Base-by-base conservation (phyloP, 1,140 invertebrate species). In the Cherax destructor region DNA sequence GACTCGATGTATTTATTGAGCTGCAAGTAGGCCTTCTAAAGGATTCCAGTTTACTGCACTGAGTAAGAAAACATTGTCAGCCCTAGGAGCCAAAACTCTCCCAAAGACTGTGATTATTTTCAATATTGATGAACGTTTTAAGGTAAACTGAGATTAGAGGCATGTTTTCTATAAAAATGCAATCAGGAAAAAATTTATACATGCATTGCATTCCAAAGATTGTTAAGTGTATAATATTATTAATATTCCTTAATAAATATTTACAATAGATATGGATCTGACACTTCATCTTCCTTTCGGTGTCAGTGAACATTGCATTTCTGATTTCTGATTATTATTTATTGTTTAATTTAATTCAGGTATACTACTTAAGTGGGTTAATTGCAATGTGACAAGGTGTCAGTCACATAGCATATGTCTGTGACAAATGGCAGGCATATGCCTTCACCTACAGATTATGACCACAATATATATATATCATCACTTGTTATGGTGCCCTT, bases 121-220 rank as follows among this genome's bases (percentile, higher is more conserved):
- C 76, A 91, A 91, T 91, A 85, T 88, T 91, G 76, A 83, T 79
- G 77, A 41, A 91, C 83, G 85, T 81, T 87, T 91, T 81, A 91
- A 83, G 59, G 41, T 69, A 81, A 84, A 76, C 79, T 90, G 80
- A 91, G 81, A 85, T 91, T 91, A 84, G 88, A 86, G 78, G 84
- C 83, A 91, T 87, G 84, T 91, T 79, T 86, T 91, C 78, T 86
- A 91, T 72, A 80, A 87, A 91, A 86, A 86, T 86, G 49, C 72
- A 91, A 86, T 86, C 78, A 24, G 90, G 78, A 86, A 91, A 91
- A 91, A 80, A 76, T 59, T 84, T 83, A 30, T 91, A 86, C 83
- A 91, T 91, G 90, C 90, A 91, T 91, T 91, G 90, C 90, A 91
- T 91, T 91, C 90, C 90, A 91, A 91, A 91, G 90, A 91, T 91